Evolutionary conservation across 1,140 invertebrate species (phyloP).

Genomic region (Gonioctena quinquepunctata): DNA sequence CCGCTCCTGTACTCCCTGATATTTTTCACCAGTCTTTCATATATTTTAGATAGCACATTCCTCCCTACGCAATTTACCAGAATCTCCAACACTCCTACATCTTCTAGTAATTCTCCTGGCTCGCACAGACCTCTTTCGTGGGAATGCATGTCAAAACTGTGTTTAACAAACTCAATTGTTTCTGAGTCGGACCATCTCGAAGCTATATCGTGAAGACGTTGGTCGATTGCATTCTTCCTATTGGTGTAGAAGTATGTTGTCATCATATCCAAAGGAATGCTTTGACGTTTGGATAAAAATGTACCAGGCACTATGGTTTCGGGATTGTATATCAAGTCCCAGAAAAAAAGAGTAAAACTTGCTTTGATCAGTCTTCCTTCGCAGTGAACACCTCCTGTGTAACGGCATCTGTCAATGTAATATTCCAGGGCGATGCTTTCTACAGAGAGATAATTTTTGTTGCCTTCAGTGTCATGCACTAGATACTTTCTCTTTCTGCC

Average conservation of each 20-base stretch:
- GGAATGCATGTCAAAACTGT: slow-evolving; percentile 33
- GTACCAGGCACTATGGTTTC: slow-evolving; percentile 29
- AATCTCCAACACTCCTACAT: slow-evolving; percentile 21
- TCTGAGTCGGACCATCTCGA: slow-evolving; percentile 29
- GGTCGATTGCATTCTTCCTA: slow-evolving; percentile 40
- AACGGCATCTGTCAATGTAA: slow-evolving; percentile 35
- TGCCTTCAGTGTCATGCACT: slow-evolving; percentile 21
- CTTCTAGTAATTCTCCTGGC: slow-evolving; percentile 5
- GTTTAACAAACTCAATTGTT: slow-evolving; percentile 21
- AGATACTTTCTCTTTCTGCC: slow-evolving; percentile 34
- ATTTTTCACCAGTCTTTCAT: slow-evolving; percentile 39
- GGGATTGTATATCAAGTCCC: slow-evolving; percentile 46
- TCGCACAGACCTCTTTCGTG: slow-evolving; percentile 17
- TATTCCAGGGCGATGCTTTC: slow-evolving; percentile 38
- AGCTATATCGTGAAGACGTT: slow-evolving; percentile 37
- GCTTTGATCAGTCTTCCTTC: slow-evolving; percentile 40
- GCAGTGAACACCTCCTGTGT: slow-evolving; percentile 40
- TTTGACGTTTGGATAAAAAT: slow-evolving; percentile 43
- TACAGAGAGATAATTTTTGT: slow-evolving; percentile 26
- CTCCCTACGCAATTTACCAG: slow-evolving; percentile 38
- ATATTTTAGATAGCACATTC: slow-evolving; percentile 35
- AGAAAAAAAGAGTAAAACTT: slow-evolving; percentile 45
- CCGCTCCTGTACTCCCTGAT: slow-evolving; percentile 38
- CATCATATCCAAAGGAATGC: slow-evolving; percentile 43
- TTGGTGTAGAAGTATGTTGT: slow-evolving; percentile 44